These are phyloP conservation scores for Luehdorfia chinensis DNA, from an alignment of 1,140 invertebrate species.

Conservation along the genomic window DNA sequence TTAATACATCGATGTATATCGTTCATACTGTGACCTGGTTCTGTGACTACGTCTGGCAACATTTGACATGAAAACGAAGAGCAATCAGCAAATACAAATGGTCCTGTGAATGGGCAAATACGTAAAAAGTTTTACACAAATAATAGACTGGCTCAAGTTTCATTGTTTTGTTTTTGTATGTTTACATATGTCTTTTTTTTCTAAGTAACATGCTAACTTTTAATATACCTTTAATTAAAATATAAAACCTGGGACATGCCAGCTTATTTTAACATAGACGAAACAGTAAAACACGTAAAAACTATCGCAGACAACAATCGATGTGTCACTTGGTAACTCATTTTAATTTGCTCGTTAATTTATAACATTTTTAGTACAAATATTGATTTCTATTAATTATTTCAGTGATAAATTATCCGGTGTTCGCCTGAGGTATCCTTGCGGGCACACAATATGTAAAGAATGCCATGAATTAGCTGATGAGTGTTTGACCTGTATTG, in stretches of 20 bases:
- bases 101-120: too few relatives aligned
- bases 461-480: conserved; percentile 33
- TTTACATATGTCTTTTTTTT: too few relatives aligned
- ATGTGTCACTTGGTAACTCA: conserved; percentile 49
- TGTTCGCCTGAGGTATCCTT: conserved; percentile 38
- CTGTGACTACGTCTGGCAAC: too few relatives aligned
- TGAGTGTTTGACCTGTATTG: conserved; percentile 41
- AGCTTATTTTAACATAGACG: conserved; percentile 30
- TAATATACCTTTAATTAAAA: background rate
- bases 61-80: too few relatives aligned
- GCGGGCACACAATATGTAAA: conserved; percentile 51
- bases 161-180: conserved; percentile 2
- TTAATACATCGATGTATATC: too few relatives aligned
- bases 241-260: conserved; percentile 1
- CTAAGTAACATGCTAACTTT: background rate
- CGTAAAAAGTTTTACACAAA: too few relatives aligned
- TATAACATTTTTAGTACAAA: background rate
- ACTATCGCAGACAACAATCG: conserved; percentile 37
- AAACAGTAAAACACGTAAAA: conserved; percentile 36
- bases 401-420: conserved; percentile 46
- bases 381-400: conserved; percentile 18
- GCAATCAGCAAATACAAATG: too few relatives aligned
- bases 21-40: too few relatives aligned
- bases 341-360: background rate
- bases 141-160: too few relatives aligned